Conservation (phyloP, 1,140 invertebrate species). For the Aphaenogaster ashmeadi region DNA sequence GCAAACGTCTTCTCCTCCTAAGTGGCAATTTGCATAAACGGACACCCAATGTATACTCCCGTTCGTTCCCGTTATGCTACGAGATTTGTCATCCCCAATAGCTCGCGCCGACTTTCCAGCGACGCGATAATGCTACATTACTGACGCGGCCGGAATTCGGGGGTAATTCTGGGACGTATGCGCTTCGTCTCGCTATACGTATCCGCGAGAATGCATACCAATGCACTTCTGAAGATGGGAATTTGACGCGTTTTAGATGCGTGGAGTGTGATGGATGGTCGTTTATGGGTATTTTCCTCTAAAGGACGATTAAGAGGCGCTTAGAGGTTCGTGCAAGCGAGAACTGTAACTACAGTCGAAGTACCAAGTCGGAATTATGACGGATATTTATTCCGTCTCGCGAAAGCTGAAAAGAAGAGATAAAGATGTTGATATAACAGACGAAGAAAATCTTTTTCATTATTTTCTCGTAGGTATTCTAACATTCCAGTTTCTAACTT, state of each 20-base stretch:
- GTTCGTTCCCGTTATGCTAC: conserved; percentile 49
- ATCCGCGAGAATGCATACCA: background rate
- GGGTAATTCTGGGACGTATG: conserved; percentile 40
- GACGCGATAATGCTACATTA: conserved; percentile 63
- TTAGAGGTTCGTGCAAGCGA: background rate
- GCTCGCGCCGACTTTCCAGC: conserved; percentile 62
- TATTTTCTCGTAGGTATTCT: background rate
- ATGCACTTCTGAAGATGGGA: conserved; percentile 10
- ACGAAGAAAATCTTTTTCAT: background rate
- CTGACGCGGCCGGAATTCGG: conserved; percentile 58
- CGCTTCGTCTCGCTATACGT: conserved; percentile 6
- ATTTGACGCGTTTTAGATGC: conserved; percentile 23
- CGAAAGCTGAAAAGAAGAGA: background rate
- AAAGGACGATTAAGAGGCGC: conserved; percentile 19
- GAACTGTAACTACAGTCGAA: conserved; percentile 19
- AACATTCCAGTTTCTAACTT: conserved; percentile 8
- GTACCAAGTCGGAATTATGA: conserved; percentile 9
- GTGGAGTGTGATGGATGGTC: background rate
- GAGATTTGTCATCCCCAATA: conserved; percentile 77
- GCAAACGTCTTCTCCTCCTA: conserved; percentile 74
- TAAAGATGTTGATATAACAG: background rate
- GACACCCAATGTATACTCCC: conserved; percentile 67
- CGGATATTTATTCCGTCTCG: background rate
- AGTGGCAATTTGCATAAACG: conserved; percentile 81
- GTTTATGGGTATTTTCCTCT: conserved; percentile 35